phyloP scores from a whole-genome alignment of 2,888 invertebrate genomes.

The Pollenia amentaria region DNA sequence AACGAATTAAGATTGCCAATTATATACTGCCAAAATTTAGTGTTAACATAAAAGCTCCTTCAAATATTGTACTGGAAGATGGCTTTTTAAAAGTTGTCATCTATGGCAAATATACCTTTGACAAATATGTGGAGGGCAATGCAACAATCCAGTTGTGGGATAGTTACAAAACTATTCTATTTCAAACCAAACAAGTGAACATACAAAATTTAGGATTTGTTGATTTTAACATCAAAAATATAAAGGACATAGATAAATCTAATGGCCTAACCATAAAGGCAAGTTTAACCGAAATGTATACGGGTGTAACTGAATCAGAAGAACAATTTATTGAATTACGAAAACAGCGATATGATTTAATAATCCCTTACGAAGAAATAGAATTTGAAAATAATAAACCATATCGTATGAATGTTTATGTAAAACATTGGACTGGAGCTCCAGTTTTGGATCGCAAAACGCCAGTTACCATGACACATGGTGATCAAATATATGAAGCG shows the following conservation, averaged over 20 bases:
- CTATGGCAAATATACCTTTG: slow-evolving; percentile 90
- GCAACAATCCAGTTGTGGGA: slow-evolving; percentile 85
- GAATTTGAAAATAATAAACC: slow-evolving; percentile 50
- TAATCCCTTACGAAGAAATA: not conserved
- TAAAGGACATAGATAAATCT: slow-evolving; percentile 84
- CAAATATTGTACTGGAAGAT: slow-evolving; percentile 92
- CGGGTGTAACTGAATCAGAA: slow-evolving; percentile 91
- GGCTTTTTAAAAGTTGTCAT: slow-evolving; percentile 87
- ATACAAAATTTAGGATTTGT: slow-evolving; percentile 89
- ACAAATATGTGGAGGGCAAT: slow-evolving; percentile 94
- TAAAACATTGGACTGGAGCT: slow-evolving; percentile 46
- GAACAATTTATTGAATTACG: slow-evolving; percentile 84
- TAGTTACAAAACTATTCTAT: slow-evolving; percentile 85
- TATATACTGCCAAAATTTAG: slow-evolving; percentile 97
- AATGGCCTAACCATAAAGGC: slow-evolving; percentile 88
- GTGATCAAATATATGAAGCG: slow-evolving; percentile 22
- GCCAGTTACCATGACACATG: slow-evolving; percentile 52
- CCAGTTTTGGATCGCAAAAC: slow-evolving; percentile 35
- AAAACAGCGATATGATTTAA: slow-evolving; percentile 16
- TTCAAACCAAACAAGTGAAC: slow-evolving; percentile 92
- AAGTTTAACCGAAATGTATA: slow-evolving; percentile 94
- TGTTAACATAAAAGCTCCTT: slow-evolving; percentile 92
- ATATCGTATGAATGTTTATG: slow-evolving; percentile 30
- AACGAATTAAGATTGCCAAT: slow-evolving; percentile 89
- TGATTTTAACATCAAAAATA: slow-evolving; percentile 86